Base-by-base conservation (phyloP, 2,113 vertebrate species). In the Sclerurus mexicanus region DNA sequence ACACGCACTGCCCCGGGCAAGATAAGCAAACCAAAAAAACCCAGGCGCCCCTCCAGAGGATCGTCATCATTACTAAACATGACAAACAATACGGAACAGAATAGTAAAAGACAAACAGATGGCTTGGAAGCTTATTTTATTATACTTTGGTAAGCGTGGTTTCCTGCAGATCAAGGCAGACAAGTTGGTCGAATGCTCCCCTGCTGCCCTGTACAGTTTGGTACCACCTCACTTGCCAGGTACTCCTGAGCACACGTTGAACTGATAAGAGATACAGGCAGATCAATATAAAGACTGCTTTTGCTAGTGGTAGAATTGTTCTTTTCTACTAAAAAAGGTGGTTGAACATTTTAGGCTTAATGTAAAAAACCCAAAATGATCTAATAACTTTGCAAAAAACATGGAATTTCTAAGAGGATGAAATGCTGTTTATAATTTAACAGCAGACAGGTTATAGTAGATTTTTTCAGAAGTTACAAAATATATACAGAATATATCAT, bases 401-500 rank as follows among this genome's bases (percentile, higher is more conserved):
- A 64, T 7, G 8, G 69, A 84, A 95, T 91, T 96, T 95, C 56
- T 97, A 95, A 28, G 83, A 95, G 71, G 82, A 88, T 93, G 93
- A 98, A 97, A 93, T 90, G 44, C 30, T 74, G 93, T 81, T 95
- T 96, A 96, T 98, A 98, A 98, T 94, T 98, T 98, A 98, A 97
- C 93, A 98, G 96, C 95, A 97, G 93, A 95, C 89, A 93, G 67
- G 64, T 93, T 96, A 94, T 93, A 94, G 95, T 92, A 96, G 95
- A 94, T 96, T 96, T 98, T 97, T 96, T 81, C 96, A 97, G 86
- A 97, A 97, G 90, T 96, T 97, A 97, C 98, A 98, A 99, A 98
- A 99, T 99, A 99, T 99, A 99, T 98, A 99, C 96, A 99, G 96
- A 98, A 95, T 90, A 62, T 90, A 98, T 96, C 95, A 97, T 93